Percentiles rank a stretch among this genome's conserved stretches.
Evolutionary conservation across 2,113 vertebrate genomes (phyloP).

Genomic region (Globicephala melas): DNA sequence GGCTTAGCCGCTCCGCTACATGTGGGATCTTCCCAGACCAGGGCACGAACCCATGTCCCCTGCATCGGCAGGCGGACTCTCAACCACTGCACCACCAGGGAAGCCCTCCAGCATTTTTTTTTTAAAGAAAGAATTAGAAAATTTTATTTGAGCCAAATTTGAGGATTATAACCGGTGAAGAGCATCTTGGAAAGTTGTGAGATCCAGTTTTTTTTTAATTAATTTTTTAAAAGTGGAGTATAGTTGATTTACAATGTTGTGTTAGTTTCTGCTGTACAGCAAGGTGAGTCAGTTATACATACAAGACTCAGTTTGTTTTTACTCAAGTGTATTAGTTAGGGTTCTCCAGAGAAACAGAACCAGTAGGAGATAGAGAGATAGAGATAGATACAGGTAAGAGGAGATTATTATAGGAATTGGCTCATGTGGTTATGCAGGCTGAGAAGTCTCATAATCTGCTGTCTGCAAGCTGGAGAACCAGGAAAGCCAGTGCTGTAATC

Average conservation of each 20-base stretch:
- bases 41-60: no score
- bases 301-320: neutral
- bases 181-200: neutral
- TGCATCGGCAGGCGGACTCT: no score
- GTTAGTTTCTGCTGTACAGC: neutral
- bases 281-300: neutral
- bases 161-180: neutral
- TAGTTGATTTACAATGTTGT: neutral
- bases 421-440: neutral
- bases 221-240: neutral
- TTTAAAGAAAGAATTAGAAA: neutral
- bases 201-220: neutral
- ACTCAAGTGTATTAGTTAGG: neutral
- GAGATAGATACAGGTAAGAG: neutral
- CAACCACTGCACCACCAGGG: no score
- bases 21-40: no score
- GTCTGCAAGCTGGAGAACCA: neutral
- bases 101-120: neutral
- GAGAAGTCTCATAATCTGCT: neutral
- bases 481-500: neutral
- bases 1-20: no score
- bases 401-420: neutral
- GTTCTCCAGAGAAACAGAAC: neutral
- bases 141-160: neutral
- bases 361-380: neutral